These are phyloP conservation scores for Philopedon plagiatum DNA, from an alignment of 2,888 invertebrate species.

Conservation along the genomic window DNA sequence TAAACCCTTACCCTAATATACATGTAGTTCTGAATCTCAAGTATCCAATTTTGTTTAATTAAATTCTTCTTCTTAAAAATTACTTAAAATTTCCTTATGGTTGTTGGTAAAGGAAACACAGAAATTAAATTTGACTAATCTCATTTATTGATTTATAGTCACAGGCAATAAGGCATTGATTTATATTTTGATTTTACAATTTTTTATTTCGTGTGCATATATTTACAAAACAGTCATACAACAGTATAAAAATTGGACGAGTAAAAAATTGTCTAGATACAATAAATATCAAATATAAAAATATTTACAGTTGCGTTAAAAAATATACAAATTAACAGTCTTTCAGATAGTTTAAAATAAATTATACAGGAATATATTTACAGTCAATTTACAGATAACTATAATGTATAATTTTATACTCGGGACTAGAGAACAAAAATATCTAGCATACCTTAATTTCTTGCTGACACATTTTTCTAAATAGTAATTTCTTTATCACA, in stretches of 20 bases:
- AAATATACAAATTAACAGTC: constrained; percentile 43
- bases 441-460: constrained; percentile 1
- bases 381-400: constrained; percentile 22
- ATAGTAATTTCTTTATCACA: constrained; percentile 23
- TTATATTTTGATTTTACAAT: constrained; percentile 17
- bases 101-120: constrained; percentile 11
- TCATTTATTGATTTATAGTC: constrained; percentile 36
- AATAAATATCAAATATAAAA: constrained; percentile 39
- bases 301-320: constrained; percentile 32
- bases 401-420: constrained; percentile 27
- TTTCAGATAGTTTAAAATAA: constrained; percentile 41
- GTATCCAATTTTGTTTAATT: too few species aligned
- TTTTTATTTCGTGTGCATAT: constrained; percentile 22
- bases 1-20: too few species aligned
- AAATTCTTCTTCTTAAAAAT: not conserved
- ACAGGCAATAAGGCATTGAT: constrained; percentile 36
- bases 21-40: too few species aligned
- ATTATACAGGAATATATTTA: constrained; percentile 38
- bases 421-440: constrained; percentile 13
- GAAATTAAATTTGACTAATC: constrained; percentile 38
- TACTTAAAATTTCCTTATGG: not conserved
- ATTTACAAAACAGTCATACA: constrained; percentile 25
- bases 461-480: constrained; percentile 12
- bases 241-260: constrained; percentile 24
- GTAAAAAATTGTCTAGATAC: constrained; percentile 25